Evolutionary conservation across 2,113 vertebrate genomes (phyloP).

Genomic region (Corydoras sp.): DNA sequence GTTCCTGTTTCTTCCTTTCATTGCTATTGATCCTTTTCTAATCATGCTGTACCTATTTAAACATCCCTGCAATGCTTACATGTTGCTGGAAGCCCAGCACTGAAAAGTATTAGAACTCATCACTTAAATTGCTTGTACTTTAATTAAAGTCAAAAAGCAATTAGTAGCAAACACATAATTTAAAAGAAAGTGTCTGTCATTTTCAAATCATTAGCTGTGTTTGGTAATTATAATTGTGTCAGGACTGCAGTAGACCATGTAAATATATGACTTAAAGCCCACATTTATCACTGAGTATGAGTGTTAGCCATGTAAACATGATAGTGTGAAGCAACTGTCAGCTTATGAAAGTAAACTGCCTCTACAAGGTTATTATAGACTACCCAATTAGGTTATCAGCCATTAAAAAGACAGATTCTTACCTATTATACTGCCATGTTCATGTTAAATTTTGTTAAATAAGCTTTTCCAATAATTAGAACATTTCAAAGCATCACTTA

Average conservation of each 20-base stretch:
- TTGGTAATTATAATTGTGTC: slow-evolving; percentile 55
- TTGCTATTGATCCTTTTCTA: slow-evolving; percentile 39
- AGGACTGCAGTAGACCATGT: slow-evolving; percentile 53
- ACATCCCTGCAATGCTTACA: slow-evolving; percentile 52
- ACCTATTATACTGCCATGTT: slow-evolving; percentile 15
- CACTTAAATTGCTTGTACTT: slow-evolving; percentile 59
- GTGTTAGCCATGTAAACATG: slow-evolving; percentile 30
- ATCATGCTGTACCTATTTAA: slow-evolving; percentile 50
- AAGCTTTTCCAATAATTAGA: background rate
- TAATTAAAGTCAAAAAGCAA: slow-evolving; percentile 68
- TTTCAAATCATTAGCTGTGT: slow-evolving; percentile 53
- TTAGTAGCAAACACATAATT: slow-evolving; percentile 54
- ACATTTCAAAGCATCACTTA: background rate
- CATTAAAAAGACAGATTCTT: slow-evolving; percentile 30
- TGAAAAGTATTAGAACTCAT: slow-evolving; percentile 49
- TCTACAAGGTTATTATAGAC: slow-evolving; percentile 25
- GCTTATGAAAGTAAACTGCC: slow-evolving; percentile 10
- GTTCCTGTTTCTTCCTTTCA: slow-evolving; percentile 28
- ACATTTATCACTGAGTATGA: slow-evolving; percentile 18
- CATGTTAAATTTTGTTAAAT: slow-evolving; percentile 6
- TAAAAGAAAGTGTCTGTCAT: slow-evolving; percentile 60
- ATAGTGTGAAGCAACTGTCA: slow-evolving; percentile 11
- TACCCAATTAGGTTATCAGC: slow-evolving; percentile 29
- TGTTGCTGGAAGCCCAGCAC: slow-evolving; percentile 46
- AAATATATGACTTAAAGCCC: slow-evolving; percentile 25